phyloP scores from a whole-genome alignment of 2,888 invertebrate species.

The Rugalucina vietnamica region DNA sequence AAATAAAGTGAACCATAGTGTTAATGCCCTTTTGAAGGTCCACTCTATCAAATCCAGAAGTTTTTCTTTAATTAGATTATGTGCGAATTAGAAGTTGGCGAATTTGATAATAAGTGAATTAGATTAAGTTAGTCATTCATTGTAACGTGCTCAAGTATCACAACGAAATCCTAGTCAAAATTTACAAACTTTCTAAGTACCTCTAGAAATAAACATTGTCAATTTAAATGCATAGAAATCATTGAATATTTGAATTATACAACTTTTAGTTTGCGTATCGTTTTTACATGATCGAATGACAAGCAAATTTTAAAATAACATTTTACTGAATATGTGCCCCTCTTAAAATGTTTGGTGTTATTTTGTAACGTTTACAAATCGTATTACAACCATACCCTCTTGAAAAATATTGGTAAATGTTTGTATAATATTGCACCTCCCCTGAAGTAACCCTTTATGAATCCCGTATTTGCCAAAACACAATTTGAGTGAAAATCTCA shows the following conservation, averaged over 20 bases:
- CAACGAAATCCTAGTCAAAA: not conserved
- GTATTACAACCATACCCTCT: slow-evolving; percentile 37
- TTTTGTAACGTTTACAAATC: slow-evolving; percentile 31
- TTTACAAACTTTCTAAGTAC: not conserved
- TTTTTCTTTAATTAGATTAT: no score
- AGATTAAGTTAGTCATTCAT: no score
- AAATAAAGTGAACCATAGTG: no score
- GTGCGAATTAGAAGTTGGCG: no score
- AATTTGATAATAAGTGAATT: no score
- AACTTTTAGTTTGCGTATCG: not conserved
- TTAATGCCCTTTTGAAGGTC: no score
- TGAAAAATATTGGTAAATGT: not conserved
- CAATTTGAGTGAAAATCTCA: slow-evolving; percentile 29
- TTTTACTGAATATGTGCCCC: slow-evolving; percentile 42
- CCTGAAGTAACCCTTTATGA: not conserved
- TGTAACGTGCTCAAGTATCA: not conserved
- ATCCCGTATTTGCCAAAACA: slow-evolving; percentile 44
- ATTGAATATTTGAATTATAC: not conserved
- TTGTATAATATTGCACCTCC: not conserved
- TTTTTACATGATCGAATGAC: slow-evolving; percentile 10
- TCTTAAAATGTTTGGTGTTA: slow-evolving; percentile 46
- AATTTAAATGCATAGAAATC: not conserved
- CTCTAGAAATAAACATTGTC: slow-evolving; percentile 1
- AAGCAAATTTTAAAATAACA: slow-evolving; percentile 46
- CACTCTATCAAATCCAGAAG: no score